Conservation (phyloP, 2,888 invertebrate species). For the Mythimna albipuncta region DNA sequence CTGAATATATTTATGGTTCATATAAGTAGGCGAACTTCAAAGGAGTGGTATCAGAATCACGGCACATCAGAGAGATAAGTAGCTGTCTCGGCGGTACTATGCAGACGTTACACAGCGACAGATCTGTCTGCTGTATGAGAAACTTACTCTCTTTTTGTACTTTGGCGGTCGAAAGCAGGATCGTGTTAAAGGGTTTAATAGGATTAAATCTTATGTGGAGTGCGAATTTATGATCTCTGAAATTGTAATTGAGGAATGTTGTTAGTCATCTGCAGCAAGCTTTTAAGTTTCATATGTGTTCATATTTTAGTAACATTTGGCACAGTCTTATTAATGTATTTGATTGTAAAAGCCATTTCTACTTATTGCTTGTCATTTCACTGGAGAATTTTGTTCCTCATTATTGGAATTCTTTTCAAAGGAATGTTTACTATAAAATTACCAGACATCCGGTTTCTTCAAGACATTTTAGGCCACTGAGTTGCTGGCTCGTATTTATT, state of each 20-base stretch:
- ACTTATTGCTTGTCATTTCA: not conserved
- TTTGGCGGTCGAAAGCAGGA: not conserved
- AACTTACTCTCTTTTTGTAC: constrained; percentile 23
- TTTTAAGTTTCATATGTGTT: constrained; percentile 4
- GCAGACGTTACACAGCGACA: constrained; percentile 46
- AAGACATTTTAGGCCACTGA: not conserved
- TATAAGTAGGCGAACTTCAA: constrained; percentile 63
- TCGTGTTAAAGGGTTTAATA: constrained; percentile 24
- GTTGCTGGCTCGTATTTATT: not conserved
- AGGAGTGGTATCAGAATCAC: constrained; percentile 55
- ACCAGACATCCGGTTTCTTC: not conserved
- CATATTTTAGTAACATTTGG: not conserved
- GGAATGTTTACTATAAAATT: not conserved
- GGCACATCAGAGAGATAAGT: constrained; percentile 65
- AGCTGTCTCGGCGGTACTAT: constrained; percentile 42
- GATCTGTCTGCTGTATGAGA: constrained; percentile 28
- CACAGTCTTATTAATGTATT: not conserved
- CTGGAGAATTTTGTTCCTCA: constrained; percentile 10
- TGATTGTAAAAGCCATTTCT: not conserved
- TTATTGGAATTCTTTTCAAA: constrained; percentile 17
- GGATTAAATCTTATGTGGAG: constrained; percentile 19
- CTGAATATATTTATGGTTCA: constrained; percentile 66
- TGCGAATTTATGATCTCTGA: constrained; percentile 25
- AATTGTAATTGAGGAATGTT: constrained; percentile 14
- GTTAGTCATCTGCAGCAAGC: constrained; percentile 25